Conservation (phyloP, 2,797 vertebrate species). For the Tadarida brasiliensis region DNA sequence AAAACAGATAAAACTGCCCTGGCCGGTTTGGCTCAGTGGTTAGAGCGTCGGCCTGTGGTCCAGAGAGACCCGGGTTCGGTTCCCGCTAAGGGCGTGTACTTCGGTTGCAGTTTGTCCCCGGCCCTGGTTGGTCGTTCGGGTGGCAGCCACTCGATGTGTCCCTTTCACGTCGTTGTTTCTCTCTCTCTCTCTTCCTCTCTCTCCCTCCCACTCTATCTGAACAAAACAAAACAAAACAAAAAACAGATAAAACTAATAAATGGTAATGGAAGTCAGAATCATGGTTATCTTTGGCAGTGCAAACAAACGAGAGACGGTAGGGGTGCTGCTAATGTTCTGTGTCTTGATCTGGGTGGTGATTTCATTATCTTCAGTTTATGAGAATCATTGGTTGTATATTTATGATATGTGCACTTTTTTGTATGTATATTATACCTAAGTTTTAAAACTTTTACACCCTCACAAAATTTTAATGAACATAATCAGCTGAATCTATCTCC, state of each 20-base stretch:
- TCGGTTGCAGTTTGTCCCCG: no score
- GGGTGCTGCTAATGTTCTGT: background rate
- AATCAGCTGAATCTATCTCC: background rate
- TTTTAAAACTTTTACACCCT: background rate
- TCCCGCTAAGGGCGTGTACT: no score
- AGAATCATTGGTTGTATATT: conserved; percentile 2
- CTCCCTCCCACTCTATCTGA: no score
- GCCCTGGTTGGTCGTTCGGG: no score
- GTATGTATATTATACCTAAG: background rate
- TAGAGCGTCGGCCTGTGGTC: no score
- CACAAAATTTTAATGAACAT: background rate
- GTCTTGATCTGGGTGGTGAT: background rate
- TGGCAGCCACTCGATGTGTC: no score
- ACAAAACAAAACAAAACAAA: no score
- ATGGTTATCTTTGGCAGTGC: background rate
- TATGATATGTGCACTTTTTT: background rate
- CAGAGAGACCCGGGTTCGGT: no score
- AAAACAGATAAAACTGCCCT: background rate
- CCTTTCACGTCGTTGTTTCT: no score
- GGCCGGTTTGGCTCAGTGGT: no score
- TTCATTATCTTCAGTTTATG: conserved; percentile 34
- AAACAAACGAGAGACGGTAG: background rate
- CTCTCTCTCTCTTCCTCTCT: no score
- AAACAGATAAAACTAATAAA: background rate
- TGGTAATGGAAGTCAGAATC: conserved; percentile 28